These are phyloP conservation scores for Lissonota sp. DNA, from an alignment of 2,888 invertebrate species.

Conservation along the genomic window DNA sequence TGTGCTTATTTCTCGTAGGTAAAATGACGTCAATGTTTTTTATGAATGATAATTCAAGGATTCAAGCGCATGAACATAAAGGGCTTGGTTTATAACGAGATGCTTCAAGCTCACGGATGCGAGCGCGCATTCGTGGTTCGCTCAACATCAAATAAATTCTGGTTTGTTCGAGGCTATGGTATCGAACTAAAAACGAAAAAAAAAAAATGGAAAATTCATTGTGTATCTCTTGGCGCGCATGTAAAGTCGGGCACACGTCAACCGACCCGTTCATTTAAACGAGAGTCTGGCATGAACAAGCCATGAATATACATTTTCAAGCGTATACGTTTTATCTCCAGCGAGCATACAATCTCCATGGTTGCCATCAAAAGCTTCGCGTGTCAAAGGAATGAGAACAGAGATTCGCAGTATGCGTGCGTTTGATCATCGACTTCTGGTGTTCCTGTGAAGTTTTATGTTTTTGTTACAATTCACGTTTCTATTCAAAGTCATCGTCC, in stretches of 20 bases:
- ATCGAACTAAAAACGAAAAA: constrained; percentile 19
- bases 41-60: too few relatives aligned
- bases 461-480: neutral
- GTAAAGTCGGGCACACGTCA: constrained; percentile 21
- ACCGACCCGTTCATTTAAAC: constrained; percentile 26
- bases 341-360: constrained; percentile 13
- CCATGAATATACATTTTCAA: constrained; percentile 19
- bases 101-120: constrained; percentile 4
- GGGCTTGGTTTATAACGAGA: constrained; percentile 1
- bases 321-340: constrained; percentile 12
- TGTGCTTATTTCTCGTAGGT: too few relatives aligned
- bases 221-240: constrained; percentile 6
- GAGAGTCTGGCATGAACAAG: constrained; percentile 14
- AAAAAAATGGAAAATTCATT: neutral
- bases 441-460: constrained; percentile 1
- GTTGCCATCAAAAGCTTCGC: constrained; percentile 28
- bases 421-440: constrained; percentile 17
- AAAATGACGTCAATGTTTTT: too few relatives aligned
- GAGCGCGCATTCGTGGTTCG: neutral
- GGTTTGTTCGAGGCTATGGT: constrained; percentile 10
- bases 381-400: constrained; percentile 26
- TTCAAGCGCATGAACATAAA: constrained; percentile 16
- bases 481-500: neutral
- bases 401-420: neutral
- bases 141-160: constrained; percentile 23